These are phyloP conservation scores for Agonum fuliginosum DNA, from an alignment of 2,888 invertebrate species.

Conservation along the genomic window DNA sequence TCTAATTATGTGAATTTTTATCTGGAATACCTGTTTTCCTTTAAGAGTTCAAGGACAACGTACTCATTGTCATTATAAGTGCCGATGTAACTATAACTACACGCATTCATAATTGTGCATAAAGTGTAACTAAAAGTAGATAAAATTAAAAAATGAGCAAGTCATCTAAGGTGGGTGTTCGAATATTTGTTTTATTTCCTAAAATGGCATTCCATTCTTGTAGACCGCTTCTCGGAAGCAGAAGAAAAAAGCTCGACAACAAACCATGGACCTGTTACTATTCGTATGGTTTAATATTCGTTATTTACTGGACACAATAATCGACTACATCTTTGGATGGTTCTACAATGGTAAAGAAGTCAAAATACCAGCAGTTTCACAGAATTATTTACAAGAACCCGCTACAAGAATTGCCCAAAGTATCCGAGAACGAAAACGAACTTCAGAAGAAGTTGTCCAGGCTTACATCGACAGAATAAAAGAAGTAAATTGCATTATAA, in stretches of 20 bases:
- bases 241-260: neutral
- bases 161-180: neutral
- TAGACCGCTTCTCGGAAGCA: slow-evolving; percentile 3
- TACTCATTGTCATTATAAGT: too few relatives aligned
- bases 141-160: slow-evolving; percentile 11
- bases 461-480: slow-evolving; percentile 87
- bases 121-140: neutral
- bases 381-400: slow-evolving; percentile 76
- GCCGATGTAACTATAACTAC: too few relatives aligned
- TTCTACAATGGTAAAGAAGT: slow-evolving; percentile 70
- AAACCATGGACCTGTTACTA: slow-evolving; percentile 34
- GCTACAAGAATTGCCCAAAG: slow-evolving; percentile 80
- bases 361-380: slow-evolving; percentile 70
- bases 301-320: slow-evolving; percentile 69
- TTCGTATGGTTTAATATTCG: slow-evolving; percentile 42
- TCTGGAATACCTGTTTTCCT: too few relatives aligned
- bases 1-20: too few relatives aligned
- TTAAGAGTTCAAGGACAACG: too few relatives aligned
- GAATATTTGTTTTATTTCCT: neutral
- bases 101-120: too few relatives aligned
- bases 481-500: slow-evolving; percentile 83
- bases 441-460: slow-evolving; percentile 81
- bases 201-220: neutral
- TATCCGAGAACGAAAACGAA: slow-evolving; percentile 79
- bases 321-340: slow-evolving; percentile 72